Base-by-base conservation (phyloP, 2,797 vertebrate species). In the Morelia viridis region DNA sequence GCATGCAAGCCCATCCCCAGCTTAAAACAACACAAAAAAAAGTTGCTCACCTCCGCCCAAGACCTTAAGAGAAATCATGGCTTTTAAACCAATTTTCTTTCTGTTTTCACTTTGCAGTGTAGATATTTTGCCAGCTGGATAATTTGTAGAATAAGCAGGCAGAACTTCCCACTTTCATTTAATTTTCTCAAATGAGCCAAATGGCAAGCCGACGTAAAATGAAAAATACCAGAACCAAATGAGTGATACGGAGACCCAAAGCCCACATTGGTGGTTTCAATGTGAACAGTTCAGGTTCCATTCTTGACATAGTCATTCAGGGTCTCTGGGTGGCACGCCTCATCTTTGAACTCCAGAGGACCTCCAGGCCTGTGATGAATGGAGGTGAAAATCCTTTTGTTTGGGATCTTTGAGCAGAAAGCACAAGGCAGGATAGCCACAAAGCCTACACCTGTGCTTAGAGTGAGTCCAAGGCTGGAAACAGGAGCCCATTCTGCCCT, bases 101-200 rank as follows among this genome's bases (percentile, higher is more conserved):
- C n/a, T 57, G 31, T 17, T 80, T 83, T 50, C 58, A 87, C 19
- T 61, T 50, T 50, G 41, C n/a, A 88, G n/a, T n/a, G 56, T 76
- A 80, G 41, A 91, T 80, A 61, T 50, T 87, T 65, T 64, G 50
- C 41, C 26, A 60, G 31, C 85, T 62, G 31, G 46, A 64, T 56
- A 83, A 88, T 88, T n/a, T 24, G 61, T 61, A 83, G n/a, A 88
- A 35, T 91, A 46, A n/a, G 41, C 58, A 35, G 11, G 31, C 35
- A 62, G 26, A 61, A 28, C n/a, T 28, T 11, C 19, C 56, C 87
- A 62, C 31, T 91, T 88, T 35, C 68, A 88, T 76, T 35, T 88
- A 83, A 83, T 88, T 91, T 91, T 88, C 92, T 46, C 91, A 91
- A 57, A 17, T 91, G 76, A 91, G 24, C 31, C 91, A 9, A 87